Evolutionary conservation across 2,888 invertebrate genomes (phyloP).

Genomic region (Chrysolina americana): DNA sequence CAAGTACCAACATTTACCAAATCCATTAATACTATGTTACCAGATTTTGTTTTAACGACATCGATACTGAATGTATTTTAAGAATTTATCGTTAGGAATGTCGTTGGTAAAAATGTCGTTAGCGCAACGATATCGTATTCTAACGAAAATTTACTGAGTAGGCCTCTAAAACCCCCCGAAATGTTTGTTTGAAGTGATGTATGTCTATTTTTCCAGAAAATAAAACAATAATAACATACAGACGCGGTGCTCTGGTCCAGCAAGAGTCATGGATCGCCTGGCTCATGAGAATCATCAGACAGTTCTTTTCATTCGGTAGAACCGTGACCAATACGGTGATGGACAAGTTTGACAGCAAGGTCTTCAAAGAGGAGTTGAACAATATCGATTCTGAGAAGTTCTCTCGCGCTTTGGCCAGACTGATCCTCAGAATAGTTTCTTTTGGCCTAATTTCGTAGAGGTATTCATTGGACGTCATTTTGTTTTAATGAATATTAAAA

Average conservation of each 20-base stretch:
- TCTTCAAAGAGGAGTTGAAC: not conserved
- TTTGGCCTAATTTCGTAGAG: not conserved
- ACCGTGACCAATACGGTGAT: not conserved
- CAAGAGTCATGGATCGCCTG: not conserved
- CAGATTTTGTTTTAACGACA: too few species aligned
- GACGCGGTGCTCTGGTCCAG: not conserved
- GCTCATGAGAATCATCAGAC: not conserved
- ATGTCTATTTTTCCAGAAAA: not conserved
- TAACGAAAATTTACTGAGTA: too few species aligned
- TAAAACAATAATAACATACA: not conserved
- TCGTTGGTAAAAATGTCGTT: too few species aligned
- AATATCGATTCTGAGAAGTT: not conserved
- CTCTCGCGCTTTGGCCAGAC: conserved; percentile 1
- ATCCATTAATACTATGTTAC: too few species aligned
- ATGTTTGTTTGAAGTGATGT: too few species aligned
- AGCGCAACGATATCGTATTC: too few species aligned
- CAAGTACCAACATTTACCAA: too few species aligned
- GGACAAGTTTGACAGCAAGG: conserved; percentile 21
- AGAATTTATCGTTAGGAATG: too few species aligned
- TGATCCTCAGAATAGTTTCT: not conserved
- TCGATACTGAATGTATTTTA: too few species aligned
- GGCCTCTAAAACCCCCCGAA: too few species aligned
- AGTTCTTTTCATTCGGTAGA: not conserved
- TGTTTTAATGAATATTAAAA: too few species aligned
- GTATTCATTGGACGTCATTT: too few species aligned